Evolutionary conservation across 2,113 vertebrate genomes (phyloP).

Genomic region (Phaetusa simplex): DNA sequence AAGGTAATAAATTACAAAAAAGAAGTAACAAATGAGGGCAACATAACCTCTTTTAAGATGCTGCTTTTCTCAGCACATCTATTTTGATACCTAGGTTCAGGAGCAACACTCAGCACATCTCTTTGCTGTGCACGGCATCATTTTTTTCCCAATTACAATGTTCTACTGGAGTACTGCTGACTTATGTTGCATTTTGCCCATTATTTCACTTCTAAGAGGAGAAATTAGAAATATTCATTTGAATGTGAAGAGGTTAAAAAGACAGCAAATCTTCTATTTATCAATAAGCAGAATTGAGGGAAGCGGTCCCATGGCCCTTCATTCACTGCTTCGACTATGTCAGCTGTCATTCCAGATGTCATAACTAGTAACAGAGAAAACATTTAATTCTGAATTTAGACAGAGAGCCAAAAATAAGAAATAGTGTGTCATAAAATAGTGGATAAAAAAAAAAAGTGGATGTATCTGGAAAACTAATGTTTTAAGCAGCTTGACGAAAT

Average conservation of each 20-base stretch:
- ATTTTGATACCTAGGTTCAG: background rate
- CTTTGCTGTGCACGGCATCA: background rate
- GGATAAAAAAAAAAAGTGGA: background rate
- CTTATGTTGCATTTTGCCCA: background rate
- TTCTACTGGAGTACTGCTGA: background rate
- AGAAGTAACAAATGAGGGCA: background rate
- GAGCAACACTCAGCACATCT: background rate
- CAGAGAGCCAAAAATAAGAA: background rate
- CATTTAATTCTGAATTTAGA: background rate
- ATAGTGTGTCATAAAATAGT: background rate
- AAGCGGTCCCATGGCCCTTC: background rate
- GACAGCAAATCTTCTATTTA: background rate
- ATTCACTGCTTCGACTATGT: background rate
- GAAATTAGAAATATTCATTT: background rate
- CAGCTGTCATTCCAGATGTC: background rate
- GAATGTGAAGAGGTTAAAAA: background rate
- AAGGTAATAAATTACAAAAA: background rate
- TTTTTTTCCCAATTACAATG: background rate
- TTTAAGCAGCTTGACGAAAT: background rate
- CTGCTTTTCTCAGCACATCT: background rate
- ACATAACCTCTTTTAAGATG: background rate
- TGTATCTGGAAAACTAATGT: background rate
- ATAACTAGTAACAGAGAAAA: background rate
- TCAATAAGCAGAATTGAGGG: background rate
- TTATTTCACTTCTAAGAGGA: background rate